Base-by-base conservation (phyloP, 1,140 invertebrate species). In the Bilobella aurantiaca region DNA sequence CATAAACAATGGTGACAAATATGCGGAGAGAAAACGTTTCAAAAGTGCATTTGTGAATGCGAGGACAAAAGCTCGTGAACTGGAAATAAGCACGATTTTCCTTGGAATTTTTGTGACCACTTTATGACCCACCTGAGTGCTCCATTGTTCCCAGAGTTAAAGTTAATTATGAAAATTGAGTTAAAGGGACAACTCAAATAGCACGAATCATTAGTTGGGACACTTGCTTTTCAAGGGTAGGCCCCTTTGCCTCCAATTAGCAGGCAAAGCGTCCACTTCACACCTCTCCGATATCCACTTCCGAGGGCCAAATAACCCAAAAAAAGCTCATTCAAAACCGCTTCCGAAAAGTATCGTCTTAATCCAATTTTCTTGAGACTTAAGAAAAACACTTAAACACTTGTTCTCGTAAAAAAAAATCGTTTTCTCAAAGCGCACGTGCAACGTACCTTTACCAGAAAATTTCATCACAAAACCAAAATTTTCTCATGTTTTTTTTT, bases 151-250 rank as follows among this genome's bases (percentile, higher is more conserved):
- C n/a, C 12, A 53, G 49, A 5, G 14, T 53, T 53, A 5, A 23
- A 53, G 49, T 53, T 53, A 53, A 53, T 53, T 23, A 53, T 12
- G 49, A 53, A 53, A 53, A 12, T 53, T 12, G 23, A 23, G 12
- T 53, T 16, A 53, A 53, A 53, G 21, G 49, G 12, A 53, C 12
- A 53, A 53, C 49, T 53, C 49, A 53, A 53, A 53, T 53, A 53
- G 49, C 49, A 53, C 49, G 49, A 53, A 12, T 53, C 49, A 53
- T 53, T 53, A 53, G 49, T 53, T 53, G 14, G 8, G 37, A 53
- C 49, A 42, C 34, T 42, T 42, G 8, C 34, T 18, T 42, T 42
- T 23, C 49, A 23, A 53, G 25, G 49, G 49, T 16, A 12, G 49
- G 49, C 25, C 25, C 49, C 49, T 53, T 53, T 53, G 49, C 25